A percentile compares a stretch with the other conserved stretches of the same genome.
Conservation (phyloP, 2,888 invertebrate species). For the Phyllotreta cruciferae region DNA sequence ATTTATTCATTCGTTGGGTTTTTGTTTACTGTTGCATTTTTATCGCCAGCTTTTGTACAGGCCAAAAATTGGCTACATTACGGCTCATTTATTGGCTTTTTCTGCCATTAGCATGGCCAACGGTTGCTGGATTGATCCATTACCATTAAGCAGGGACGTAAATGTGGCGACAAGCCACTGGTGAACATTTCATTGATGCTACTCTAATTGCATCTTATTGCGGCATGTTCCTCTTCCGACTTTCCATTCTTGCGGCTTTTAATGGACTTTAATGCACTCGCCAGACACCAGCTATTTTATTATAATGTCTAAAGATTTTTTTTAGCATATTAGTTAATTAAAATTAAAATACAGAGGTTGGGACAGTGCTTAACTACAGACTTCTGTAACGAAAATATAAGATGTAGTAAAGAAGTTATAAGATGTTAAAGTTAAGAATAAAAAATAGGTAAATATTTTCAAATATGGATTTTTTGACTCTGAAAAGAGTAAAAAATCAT, state of each 20-base stretch:
- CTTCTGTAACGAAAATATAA: too few relatives aligned
- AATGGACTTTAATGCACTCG: slow-evolving; percentile 44
- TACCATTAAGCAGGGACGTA: slow-evolving; percentile 46
- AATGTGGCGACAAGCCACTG: slow-evolving; percentile 31
- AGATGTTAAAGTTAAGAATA: too few relatives aligned
- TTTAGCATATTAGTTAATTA: too few relatives aligned
- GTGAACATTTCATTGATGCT: slow-evolving; percentile 47
- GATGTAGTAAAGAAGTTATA: too few relatives aligned
- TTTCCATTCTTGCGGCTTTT: slow-evolving; percentile 41
- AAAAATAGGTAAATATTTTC: too few relatives aligned
- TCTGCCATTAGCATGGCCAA: slow-evolving; percentile 36
- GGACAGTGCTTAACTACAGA: too few relatives aligned
- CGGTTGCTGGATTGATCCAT: slow-evolving; percentile 49
- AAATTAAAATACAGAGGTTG: too few relatives aligned
- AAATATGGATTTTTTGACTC: too few relatives aligned
- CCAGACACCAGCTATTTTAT: slow-evolving; percentile 24
- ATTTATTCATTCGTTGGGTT: too few relatives aligned
- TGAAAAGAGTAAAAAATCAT: too few relatives aligned
- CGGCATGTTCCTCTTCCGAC: slow-evolving; percentile 34
- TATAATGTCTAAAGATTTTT: slow-evolving; percentile 5
- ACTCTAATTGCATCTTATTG: slow-evolving; percentile 46
- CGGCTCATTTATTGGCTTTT: slow-evolving; percentile 29
- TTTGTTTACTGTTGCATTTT: too few relatives aligned
- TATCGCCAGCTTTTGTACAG: too few relatives aligned
- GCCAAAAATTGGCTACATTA: neutral